Evolutionary conservation across 2,888 invertebrate species (phyloP), one percentile per base, ranked within the genome.

Genomic region (Zygogramma bicolorata): DNA sequence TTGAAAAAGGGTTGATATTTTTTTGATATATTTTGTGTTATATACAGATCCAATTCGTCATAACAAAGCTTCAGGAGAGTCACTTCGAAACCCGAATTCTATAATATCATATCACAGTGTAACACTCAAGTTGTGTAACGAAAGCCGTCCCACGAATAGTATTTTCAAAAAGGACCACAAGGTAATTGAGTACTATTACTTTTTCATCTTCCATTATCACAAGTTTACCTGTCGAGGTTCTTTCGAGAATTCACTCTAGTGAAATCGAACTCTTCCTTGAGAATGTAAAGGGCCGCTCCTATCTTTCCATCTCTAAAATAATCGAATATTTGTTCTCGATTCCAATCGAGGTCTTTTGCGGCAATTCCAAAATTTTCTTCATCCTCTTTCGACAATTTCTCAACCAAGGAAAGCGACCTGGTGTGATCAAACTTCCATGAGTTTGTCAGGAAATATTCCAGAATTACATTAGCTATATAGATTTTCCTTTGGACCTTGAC

Each of bases 401-500:
- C 22, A 0, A 58, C 7, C 2, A 70, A 13, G 3, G 13, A 27
- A 8, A 70, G 1, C 7, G 65, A 8, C 78, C 93, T 93, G 0
- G 88, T 83, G 77, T 94, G 94, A 59, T 87, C 85, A 81, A 96
- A 96, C 0, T 87, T 87, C 97, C 97, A 98, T 76, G 94, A 90
- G 80, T 93, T 92, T 0, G 89, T 89, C 0, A 93, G 89, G 83
- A 96, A 97, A 84, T 93, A 93, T 13, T 90, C 88, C 1, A 97
- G 84, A 0, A 93, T 93, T 66, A 89, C 88, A 81, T 93, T 92
- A 0, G 96, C 93, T 22, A 90, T 90, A 85, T 93, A 96, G 61
- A 97, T 92, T 78, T 92, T 92, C n/a, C 93, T 89, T 83, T 97
- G 97, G 27, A 97, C 84, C 85, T 91, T 93, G 8, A 95, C 86